phyloP scores from a whole-genome alignment of 2,888 invertebrate genomes.

The Linnaemya vulpina region DNA sequence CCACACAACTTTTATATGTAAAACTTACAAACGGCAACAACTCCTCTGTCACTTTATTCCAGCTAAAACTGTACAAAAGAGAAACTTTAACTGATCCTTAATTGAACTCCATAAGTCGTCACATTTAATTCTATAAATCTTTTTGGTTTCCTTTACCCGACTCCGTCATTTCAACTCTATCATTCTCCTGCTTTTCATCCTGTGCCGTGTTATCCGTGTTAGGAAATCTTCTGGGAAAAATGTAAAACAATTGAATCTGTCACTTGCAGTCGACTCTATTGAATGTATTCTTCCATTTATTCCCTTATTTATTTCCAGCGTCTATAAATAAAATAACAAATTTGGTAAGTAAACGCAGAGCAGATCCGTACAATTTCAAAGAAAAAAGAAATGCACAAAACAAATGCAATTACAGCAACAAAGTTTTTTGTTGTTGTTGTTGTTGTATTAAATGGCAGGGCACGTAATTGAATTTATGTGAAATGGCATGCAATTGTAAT shows the following conservation, averaged over 20 bases:
- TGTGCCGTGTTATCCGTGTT: too few species aligned
- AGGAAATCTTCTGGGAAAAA: neutral
- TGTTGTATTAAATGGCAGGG: constrained; percentile 41
- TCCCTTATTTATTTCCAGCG: too few species aligned
- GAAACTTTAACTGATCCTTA: too few species aligned
- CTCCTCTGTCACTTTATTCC: too few species aligned
- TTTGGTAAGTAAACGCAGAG: neutral
- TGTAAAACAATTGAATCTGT: neutral
- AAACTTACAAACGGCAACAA: too few species aligned
- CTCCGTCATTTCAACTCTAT: too few species aligned
- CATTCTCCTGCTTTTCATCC: too few species aligned
- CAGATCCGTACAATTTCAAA: neutral
- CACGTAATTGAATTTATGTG: constrained; percentile 61
- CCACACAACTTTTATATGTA: too few species aligned
- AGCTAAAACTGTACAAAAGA: too few species aligned
- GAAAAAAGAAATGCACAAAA: neutral
- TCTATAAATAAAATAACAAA: neutral
- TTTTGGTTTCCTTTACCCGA: too few species aligned
- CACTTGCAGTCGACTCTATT: neutral
- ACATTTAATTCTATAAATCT: too few species aligned
- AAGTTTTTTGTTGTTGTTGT: constrained; percentile 24
- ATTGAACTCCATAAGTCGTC: too few species aligned
- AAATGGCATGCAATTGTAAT: constrained; percentile 53
- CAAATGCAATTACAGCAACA: constrained; percentile 21
- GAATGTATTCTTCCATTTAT: neutral